These are phyloP conservation scores for Cairina moschata DNA, from an alignment of 2,113 vertebrate species.

Conservation along the genomic window DNA sequence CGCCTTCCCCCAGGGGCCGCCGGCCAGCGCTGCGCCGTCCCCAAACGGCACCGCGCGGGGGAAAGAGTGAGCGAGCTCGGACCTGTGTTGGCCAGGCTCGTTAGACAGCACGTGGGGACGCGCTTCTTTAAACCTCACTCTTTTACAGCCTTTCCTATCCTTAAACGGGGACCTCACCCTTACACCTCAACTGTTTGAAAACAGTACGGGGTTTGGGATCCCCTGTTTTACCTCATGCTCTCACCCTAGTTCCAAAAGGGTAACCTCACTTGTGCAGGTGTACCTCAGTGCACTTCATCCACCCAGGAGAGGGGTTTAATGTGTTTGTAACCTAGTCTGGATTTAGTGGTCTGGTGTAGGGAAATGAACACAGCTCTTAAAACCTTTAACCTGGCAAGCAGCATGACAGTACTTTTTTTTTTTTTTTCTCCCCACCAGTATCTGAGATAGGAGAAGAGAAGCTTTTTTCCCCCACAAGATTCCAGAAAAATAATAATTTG, in stretches of 20 bases:
- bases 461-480: not conserved
- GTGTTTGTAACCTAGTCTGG: not conserved
- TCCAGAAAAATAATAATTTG: not conserved
- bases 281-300: not conserved
- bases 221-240: not conserved
- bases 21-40: not conserved
- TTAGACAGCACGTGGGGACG: not conserved
- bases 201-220: not conserved
- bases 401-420: not conserved
- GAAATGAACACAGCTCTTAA: not conserved
- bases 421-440: accelerated
- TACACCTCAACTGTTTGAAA: not conserved
- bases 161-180: not conserved
- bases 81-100: not conserved
- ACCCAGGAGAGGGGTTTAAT: not conserved
- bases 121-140: not conserved
- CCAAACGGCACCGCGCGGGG: not conserved
- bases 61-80: no score
- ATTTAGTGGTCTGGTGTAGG: not conserved
- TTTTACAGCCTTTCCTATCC: not conserved
- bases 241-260: not conserved
- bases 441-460: not conserved
- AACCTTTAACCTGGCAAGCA: not conserved
- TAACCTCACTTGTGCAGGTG: not conserved
- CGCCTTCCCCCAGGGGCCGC: accelerated